Evolutionary conservation across 1,140 invertebrate species (phyloP), one percentile per base, ranked within the genome.

Genomic region (Sycophila sp.): DNA sequence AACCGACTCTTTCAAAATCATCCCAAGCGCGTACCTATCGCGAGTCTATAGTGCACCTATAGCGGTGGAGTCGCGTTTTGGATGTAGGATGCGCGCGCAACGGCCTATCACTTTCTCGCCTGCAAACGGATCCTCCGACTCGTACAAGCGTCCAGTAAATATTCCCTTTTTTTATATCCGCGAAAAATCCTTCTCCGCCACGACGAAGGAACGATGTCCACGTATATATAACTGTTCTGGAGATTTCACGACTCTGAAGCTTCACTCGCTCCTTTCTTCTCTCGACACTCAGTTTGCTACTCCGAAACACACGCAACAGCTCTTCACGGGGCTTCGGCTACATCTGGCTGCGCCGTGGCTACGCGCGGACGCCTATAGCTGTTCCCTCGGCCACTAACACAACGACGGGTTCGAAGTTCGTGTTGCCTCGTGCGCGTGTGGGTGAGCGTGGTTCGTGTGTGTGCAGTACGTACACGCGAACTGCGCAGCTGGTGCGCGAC

Each of bases 1-100:
- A 59, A 40, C 36, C 56, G 36, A 40, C 56, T 56, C 53, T 59
- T 59, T 59, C 36, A 40, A 59, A 59, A 40, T 59, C 56, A 59
- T 59, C 17, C 56, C 56, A 59, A 59, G 56, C 56, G 36, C 22
- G 36, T 24, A 59, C n/a, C n/a, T n/a, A n/a, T 26, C 17, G 22
- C 56, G 28, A 51, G 17, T 19, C 17, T 51, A 55, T 58, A 36
- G n/a, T n/a, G n/a, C n/a, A n/a, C n/a, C n/a, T n/a, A n/a, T n/a
- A n/a, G n/a, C n/a, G n/a, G n/a, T n/a, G n/a, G n/a, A n/a, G n/a
- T n/a, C 55, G 30, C 30, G 55, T 22, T 6, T 17, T 22, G 24
- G 17, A 47, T 10, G 6, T n/a, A 15, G 19, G 36, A 13, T 40
- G 56, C 56, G 56, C 56, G 36, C 56, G 32, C 56, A 59, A 58